These are phyloP conservation scores for Phycodurus eques DNA, from an alignment of 2,113 vertebrate species.

Conservation along the genomic window DNA sequence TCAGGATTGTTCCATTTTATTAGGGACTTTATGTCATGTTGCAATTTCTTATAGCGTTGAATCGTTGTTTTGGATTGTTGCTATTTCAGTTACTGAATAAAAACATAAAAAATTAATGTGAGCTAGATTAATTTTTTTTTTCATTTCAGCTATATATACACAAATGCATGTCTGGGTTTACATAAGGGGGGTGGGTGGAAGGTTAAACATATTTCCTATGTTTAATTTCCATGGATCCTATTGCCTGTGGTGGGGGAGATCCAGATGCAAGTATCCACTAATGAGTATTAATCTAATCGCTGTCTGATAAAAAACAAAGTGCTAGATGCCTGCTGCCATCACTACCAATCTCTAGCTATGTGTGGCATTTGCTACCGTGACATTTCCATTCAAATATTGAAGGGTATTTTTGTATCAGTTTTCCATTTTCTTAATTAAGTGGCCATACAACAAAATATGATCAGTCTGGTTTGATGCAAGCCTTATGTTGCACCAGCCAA, in stretches of 20 bases:
- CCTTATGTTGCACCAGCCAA: background rate
- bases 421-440: slow-evolving; percentile 31
- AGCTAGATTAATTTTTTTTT: background rate
- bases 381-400: slow-evolving; percentile 64
- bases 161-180: slow-evolving; percentile 42
- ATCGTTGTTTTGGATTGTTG: slow-evolving; percentile 10
- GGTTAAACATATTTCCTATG: slow-evolving; percentile 70
- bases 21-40: slow-evolving; percentile 16
- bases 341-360: slow-evolving; percentile 31
- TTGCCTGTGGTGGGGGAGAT: slow-evolving; percentile 50
- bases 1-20: slow-evolving; percentile 40
- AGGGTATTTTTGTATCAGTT: slow-evolving; percentile 39
- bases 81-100: background rate
- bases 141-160: background rate
- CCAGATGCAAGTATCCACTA: slow-evolving; percentile 76
- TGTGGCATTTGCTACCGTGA: slow-evolving; percentile 62
- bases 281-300: slow-evolving; percentile 80
- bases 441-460: background rate
- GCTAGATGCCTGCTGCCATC: slow-evolving; percentile 46
- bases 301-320: slow-evolving; percentile 72
- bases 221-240: slow-evolving; percentile 75
- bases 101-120: background rate
- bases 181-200: slow-evolving; percentile 51
- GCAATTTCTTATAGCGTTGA: slow-evolving; percentile 5
- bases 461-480: background rate